phyloP scores from a whole-genome alignment of 2,888 invertebrate species.

The Cryptocephalus primarius region DNA sequence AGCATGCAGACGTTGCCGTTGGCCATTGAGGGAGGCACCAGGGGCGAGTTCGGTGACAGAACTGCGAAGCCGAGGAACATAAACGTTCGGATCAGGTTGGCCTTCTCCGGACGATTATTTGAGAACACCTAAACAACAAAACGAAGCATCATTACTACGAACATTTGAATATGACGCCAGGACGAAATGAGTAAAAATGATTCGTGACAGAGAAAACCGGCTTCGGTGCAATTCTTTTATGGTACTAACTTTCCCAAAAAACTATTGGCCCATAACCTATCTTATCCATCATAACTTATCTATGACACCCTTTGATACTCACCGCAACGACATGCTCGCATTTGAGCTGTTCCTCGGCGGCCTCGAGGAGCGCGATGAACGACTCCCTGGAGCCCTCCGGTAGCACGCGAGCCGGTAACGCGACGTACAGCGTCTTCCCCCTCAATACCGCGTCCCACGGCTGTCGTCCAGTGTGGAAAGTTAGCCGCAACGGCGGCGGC shows the following conservation, averaged over 20 bases:
- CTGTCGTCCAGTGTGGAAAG: constrained; percentile 38
- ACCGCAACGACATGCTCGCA: constrained; percentile 69
- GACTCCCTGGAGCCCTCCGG: constrained; percentile 92
- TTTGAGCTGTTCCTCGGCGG: constrained; percentile 85
- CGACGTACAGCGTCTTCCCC: constrained; percentile 74
- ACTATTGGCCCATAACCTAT: too few relatives aligned
- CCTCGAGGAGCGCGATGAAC: constrained; percentile 87
- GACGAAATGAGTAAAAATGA: too few relatives aligned
- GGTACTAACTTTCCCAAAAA: too few relatives aligned
- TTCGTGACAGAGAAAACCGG: too few relatives aligned
- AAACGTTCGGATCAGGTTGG: constrained; percentile 84
- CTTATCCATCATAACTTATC: too few relatives aligned
- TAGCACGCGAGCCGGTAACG: constrained; percentile 74
- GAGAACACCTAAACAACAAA: constrained; percentile 29
- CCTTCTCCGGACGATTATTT: constrained; percentile 65
- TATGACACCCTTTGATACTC: too few relatives aligned
- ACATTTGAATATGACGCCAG: too few relatives aligned
- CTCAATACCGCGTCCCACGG: constrained; percentile 41
- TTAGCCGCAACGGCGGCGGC: constrained; percentile 32
- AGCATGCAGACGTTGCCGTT: constrained; percentile 36
- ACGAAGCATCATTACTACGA: neutral
- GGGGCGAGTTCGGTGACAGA: constrained; percentile 69
- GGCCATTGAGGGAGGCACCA: constrained; percentile 50
- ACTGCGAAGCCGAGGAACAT: constrained; percentile 93
- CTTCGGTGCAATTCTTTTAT: too few relatives aligned